These are phyloP conservation scores for Peromyscus eremicus DNA, from an alignment of 2,797 vertebrate species.

Conservation along the genomic window DNA sequence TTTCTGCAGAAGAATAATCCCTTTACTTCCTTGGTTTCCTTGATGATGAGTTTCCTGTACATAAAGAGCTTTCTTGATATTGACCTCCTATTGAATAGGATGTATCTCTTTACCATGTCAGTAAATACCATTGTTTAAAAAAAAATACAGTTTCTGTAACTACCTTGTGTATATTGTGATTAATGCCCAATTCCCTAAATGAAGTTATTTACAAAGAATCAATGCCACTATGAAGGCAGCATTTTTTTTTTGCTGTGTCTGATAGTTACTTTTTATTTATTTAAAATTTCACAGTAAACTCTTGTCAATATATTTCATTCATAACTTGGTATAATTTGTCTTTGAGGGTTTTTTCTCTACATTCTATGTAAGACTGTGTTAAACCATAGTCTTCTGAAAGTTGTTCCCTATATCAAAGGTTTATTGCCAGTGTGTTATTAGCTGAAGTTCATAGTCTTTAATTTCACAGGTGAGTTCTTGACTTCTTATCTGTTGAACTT, in stretches of 20 bases:
- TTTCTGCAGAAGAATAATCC: background rate
- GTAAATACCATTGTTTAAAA: background rate
- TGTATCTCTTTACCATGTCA: background rate
- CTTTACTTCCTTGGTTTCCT: background rate
- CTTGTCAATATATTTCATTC: background rate
- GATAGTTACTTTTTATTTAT: background rate
- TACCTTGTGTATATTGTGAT: background rate
- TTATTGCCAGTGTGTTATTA: background rate
- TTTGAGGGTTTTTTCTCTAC: background rate
- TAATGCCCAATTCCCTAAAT: background rate
- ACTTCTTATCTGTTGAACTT: background rate
- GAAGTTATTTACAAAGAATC: constrained; percentile 1
- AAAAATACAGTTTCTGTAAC: background rate
- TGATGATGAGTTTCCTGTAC: background rate
- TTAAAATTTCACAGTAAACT: background rate
- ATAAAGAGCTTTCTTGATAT: background rate
- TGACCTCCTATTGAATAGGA: background rate
- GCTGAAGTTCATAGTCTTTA: background rate
- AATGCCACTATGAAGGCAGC: background rate
- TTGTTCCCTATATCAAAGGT: background rate
- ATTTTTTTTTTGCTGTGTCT: background rate
- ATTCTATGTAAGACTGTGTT: background rate
- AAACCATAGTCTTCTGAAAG: background rate
- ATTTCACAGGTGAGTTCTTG: background rate
- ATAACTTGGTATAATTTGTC: background rate